Evolutionary conservation across 2,888 invertebrate genomes (phyloP).

Genomic region (Drosophila barbarae): DNA sequence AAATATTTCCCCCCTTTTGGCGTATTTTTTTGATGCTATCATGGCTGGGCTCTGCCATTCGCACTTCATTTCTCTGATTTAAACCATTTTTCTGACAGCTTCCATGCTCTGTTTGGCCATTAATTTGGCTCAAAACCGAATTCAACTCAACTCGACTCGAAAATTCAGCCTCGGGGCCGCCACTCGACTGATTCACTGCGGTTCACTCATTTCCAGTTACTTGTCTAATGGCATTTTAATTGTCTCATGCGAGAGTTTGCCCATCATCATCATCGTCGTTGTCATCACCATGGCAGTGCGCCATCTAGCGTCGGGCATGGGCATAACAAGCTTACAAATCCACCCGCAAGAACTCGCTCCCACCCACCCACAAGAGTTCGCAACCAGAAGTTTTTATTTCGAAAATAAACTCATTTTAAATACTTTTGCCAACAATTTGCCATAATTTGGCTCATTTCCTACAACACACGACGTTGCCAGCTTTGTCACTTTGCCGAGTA

Average conservation of each 20-base stretch:
- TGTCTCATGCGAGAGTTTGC: conserved; percentile 45
- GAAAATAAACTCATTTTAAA: conserved; percentile 73
- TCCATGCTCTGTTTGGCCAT: conserved; percentile 31
- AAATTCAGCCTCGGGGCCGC: conserved; percentile 4
- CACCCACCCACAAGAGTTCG: conserved; percentile 24
- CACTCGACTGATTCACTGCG: conserved; percentile 24
- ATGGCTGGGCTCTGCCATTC: conserved; percentile 1
- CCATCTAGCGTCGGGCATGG: conserved; percentile 28
- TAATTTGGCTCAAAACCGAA: conserved; percentile 29
- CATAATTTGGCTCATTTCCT: conserved; percentile 73
- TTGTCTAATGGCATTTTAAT: conserved; percentile 68
- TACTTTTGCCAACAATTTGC: conserved; percentile 73
- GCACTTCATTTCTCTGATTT: conserved; percentile 26
- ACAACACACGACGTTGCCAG: conserved; percentile 44
- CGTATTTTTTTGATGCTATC: background rate
- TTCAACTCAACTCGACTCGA: conserved; percentile 18
- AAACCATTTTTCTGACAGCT: conserved; percentile 26
- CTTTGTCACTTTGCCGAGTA: conserved; percentile 37
- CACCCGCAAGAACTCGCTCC: conserved; percentile 3
- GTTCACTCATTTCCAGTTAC: conserved; percentile 45
- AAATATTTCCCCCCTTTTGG: background rate
- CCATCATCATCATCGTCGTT: conserved; percentile 3
- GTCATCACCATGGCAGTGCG: conserved; percentile 8
- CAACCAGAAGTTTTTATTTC: conserved; percentile 51
- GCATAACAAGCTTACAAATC: conserved; percentile 8